A percentile compares a stretch with the other conserved stretches of the same genome.
phyloP scores from a whole-genome alignment of 1,140 invertebrate species.

The Rhopalosiphum maidis region DNA sequence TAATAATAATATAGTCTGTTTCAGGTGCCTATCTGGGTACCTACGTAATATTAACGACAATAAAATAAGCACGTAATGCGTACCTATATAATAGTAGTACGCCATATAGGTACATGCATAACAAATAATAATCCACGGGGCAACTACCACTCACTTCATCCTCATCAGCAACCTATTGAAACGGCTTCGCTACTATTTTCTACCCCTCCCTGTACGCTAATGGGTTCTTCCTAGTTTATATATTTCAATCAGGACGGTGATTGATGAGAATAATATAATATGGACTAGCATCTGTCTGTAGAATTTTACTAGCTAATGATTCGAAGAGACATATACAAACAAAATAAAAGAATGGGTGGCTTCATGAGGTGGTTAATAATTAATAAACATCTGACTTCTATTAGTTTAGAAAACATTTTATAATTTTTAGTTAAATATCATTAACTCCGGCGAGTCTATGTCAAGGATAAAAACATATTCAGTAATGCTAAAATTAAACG shows the following conservation, averaged over 20 bases:
- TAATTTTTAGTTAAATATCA: slow-evolving; percentile 11
- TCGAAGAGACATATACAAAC: slow-evolving; percentile 13
- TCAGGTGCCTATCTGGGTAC: background rate
- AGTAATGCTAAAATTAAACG: slow-evolving; percentile 10
- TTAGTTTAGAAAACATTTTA: background rate
- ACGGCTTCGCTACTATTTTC: slow-evolving; percentile 45
- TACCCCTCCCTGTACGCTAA: background rate
- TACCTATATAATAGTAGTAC: background rate
- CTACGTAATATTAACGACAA: background rate
- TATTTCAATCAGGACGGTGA: slow-evolving; percentile 55
- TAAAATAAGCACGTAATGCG: background rate
- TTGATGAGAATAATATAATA: slow-evolving; percentile 45
- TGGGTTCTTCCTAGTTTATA: slow-evolving; percentile 22
- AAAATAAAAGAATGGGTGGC: slow-evolving; percentile 44
- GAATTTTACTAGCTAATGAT: slow-evolving; percentile 55
- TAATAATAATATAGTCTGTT: slow-evolving; percentile 14
- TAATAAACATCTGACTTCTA: slow-evolving; percentile 38
- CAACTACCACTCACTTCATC: background rate
- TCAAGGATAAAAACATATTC: background rate
- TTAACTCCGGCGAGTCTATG: background rate
- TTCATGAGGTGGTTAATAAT: slow-evolving; percentile 21
- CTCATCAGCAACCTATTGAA: slow-evolving; percentile 51
- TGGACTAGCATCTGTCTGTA: slow-evolving; percentile 36
- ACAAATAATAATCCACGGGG: background rate
- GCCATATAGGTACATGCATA: background rate